Base-by-base conservation (phyloP, 2,113 vertebrate species). In the Agelaius tricolor region DNA sequence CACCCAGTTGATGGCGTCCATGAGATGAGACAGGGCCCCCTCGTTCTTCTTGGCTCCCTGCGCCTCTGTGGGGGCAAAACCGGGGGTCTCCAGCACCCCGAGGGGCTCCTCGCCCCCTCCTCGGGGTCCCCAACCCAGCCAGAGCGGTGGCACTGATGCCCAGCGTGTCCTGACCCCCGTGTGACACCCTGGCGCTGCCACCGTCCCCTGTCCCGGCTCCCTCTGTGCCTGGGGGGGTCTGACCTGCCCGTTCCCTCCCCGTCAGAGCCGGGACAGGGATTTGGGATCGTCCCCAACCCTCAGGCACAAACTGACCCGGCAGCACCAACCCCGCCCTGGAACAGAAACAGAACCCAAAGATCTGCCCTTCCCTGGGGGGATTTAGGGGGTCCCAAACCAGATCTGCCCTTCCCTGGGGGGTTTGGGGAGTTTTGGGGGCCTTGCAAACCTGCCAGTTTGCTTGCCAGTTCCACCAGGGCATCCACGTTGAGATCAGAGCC, bases 11-110 rank as follows among this genome's bases (percentile, higher is more conserved):
- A 93, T 6, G 4, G 16, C 0, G 1, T 61, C 33, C 2, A 12
- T 0, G 5, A 52, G 4, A 2, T 10, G 9, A 22, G 7, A 2
- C 79, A 93, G 20, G 2, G 2, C 3, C 3, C 91, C 94, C 0
- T 2, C 0, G 0, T 19, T 68, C 12, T 2, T 5, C 4, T 5
- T 0, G 1, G 0, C 2, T 3, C 0, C 7, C 23, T 10, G 9
- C 3, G 0, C 8, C 10, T 10, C 87, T 93, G 68, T 0, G 7
- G 41, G 67, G 15, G 13, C 44, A 37, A 67, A 20, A 2, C 4
- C 13, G 22, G 43, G 37, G 30, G 23, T 7, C 27, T 52, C 31
- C 54, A 3, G 17, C 28, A 13, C 41, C 16, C 35, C 51, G 5
- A 35, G 59, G 59, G 55, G 37, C 35, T 52, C 61, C 55, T 47